Base-by-base conservation (phyloP, 2,797 vertebrate species). In the Echeneis naucrates region DNA sequence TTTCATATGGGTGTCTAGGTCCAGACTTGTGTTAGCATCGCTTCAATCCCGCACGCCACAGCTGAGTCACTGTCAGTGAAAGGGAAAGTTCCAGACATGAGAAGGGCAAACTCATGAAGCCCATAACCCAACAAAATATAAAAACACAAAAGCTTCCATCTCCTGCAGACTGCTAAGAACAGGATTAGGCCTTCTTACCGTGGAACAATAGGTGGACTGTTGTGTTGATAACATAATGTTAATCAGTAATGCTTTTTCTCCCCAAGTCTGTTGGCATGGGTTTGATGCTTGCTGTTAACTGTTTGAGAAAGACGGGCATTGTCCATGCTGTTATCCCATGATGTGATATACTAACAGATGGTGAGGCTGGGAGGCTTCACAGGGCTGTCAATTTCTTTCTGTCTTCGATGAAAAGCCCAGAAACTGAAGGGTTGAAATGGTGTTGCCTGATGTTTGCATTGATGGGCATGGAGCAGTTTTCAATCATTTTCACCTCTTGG, bases 81-180 rank as follows among this genome's bases (percentile, higher is more conserved):
- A 75, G 24, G 30, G 47, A 82, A 80, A 80, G 63, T 78, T 83
- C 30, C 62, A 85, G 78, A 78, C 84, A 63, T 26, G 24, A 40
- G 30, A 88, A 86, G 84, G 83, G 75, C 78, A 88, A 89, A 84
- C 75, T 82, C 79, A 78, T 89, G 79, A 82, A 78, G 62, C 80
- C 50, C 66, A 21, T 27, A 77, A 81, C 63, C 70, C 68, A 21
- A 60, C 80, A 86, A 82, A 72, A 81, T 52, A 64, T 63, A 64
- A 66, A 82, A 64, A 75, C 66, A 81, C 79, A 72, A 78, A 80
- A 73, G 77, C 69, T 63, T 73, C 55, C 33, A 38, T 80, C 71
- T 81, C 50, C 76, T 81, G 54, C 74, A 77, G 73, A 55, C 85
- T 64, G 82, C 80, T 79, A 86, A 81, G 68, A 87, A 70, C 51